Evolutionary conservation across 2,797 vertebrate species (phyloP), one percentile per base, ranked within the genome.

Genomic region (Astyanax mexicanus): DNA sequence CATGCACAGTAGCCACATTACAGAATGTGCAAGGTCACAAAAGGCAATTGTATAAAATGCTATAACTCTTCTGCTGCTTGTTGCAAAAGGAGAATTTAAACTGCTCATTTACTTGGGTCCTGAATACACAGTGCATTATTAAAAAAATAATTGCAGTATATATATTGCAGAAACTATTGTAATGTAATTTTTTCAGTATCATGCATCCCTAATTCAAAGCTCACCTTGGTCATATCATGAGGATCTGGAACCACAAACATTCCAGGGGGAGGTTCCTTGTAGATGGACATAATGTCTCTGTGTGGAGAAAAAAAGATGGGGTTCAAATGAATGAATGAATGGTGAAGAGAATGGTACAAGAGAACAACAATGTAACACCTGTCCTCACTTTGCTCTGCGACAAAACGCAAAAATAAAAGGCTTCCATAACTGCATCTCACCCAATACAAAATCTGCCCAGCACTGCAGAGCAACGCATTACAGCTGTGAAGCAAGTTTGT

Each of bases 221-320:
- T 88, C 92, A 99, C 98, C 97, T 99, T 99, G 77, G 97, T 99
- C 98, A 99, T 99, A 88, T 99, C 97, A 25, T 98, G 96, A 74
- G 97, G 97, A 86, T 99, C 98, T 23, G 98, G 98, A 74, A 99
- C 97, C n/a, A 99, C 97, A 91, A 99, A 99, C 98, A 99, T 99
- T 49, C 98, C 98, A 0, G 98, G 98, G 5, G 98, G 98, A 1
- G 98, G 98, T 40, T 99, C 98, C 88, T 99, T 99, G 89, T 99
- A 99, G 86, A 99, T 99, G 80, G 97, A 98, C 98, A 99, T 99
- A 86, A 99, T 99, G 77, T 99, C 98, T 89, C 98, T 99, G 86
- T 15, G 84, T 37, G 74, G 6, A 23, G 10, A 51, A 77, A 37
- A 84, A 75, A 61, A 17, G 5, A 29, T 1, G 15, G 6, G 3